Percentiles rank a stretch among this genome's conserved stretches.
Conservation (phyloP, 2,888 invertebrate species). For the Opisthograptis luteolata region DNA sequence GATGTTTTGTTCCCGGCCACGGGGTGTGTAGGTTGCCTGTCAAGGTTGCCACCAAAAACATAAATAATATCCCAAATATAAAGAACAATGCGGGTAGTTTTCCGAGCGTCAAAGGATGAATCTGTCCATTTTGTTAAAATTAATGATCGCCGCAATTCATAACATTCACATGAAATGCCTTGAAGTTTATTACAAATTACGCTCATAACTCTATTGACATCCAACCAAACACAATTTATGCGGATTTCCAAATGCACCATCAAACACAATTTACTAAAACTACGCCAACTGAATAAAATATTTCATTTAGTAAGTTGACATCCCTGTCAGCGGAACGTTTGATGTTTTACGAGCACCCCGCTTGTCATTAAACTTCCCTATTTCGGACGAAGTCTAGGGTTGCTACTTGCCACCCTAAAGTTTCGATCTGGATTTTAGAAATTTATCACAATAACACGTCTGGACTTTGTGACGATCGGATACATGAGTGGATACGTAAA, state of each 20-base stretch:
- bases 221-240: constrained; percentile 2
- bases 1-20: constrained; percentile 39
- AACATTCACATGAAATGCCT: background rate
- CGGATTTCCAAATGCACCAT: constrained; percentile 16
- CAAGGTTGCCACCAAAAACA: constrained; percentile 37
- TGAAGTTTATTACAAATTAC: constrained; percentile 8
- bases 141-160: too few relatives aligned
- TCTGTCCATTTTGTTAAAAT: too few relatives aligned
- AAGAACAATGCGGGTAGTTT: too few relatives aligned
- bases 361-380: constrained; percentile 78
- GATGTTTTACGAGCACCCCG: constrained; percentile 73
- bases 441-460: background rate
- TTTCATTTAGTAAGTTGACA: constrained; percentile 51
- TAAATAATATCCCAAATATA: background rate
- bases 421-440: constrained; percentile 5
- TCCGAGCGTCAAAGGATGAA: too few relatives aligned
- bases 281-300: constrained; percentile 33
- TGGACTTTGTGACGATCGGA: background rate
- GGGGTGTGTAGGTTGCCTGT: constrained; percentile 33
- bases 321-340: constrained; percentile 65
- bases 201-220: background rate
- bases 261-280: constrained; percentile 23
- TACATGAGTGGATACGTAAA: background rate
- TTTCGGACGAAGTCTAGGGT: constrained; percentile 67
- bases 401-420: constrained; percentile 50